These are phyloP conservation scores for Oscheius sp. DNA, from an alignment of 2,888 invertebrate species.

Conservation along the genomic window DNA sequence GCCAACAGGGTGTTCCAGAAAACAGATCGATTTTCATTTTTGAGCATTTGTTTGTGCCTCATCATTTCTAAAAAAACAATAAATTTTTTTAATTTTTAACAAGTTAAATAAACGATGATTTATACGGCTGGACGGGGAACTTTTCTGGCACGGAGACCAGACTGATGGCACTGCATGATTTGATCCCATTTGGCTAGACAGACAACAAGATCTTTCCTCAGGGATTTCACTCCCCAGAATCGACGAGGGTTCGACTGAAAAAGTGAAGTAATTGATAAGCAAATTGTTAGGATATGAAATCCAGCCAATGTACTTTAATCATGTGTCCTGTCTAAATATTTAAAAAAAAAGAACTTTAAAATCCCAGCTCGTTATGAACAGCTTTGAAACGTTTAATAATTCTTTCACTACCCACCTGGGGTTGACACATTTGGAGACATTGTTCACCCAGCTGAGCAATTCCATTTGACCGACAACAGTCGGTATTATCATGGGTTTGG, in stretches of 20 bases:
- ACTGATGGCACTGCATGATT: constrained; percentile 68
- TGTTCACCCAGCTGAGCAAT: constrained; percentile 64
- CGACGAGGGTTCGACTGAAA: constrained; percentile 65
- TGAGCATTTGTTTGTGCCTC: not conserved
- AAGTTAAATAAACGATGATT: constrained; percentile 2
- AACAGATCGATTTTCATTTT: no score
- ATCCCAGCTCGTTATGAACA: no score
- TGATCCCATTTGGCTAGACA: constrained; percentile 70
- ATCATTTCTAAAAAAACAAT: not conserved
- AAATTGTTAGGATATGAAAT: no score
- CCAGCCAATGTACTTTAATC: no score
- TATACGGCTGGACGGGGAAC: constrained; percentile 48
- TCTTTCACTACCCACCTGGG: constrained; percentile 52
- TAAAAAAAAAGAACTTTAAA: no score
- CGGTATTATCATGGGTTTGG: constrained; percentile 69
- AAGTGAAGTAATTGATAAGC: no score
- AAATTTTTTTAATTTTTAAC: constrained; percentile 23
- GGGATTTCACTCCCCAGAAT: constrained; percentile 67
- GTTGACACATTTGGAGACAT: constrained; percentile 65
- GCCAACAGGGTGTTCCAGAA: no score
- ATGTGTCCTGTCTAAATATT: not conserved
- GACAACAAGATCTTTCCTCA: constrained; percentile 66
- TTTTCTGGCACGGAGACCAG: constrained; percentile 67
- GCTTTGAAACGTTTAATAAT: not conserved
- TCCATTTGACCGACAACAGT: constrained; percentile 65